Evolutionary conservation across 1,140 invertebrate genomes (phyloP).

Genomic region (Pseudomyrmex flavicornis): DNA sequence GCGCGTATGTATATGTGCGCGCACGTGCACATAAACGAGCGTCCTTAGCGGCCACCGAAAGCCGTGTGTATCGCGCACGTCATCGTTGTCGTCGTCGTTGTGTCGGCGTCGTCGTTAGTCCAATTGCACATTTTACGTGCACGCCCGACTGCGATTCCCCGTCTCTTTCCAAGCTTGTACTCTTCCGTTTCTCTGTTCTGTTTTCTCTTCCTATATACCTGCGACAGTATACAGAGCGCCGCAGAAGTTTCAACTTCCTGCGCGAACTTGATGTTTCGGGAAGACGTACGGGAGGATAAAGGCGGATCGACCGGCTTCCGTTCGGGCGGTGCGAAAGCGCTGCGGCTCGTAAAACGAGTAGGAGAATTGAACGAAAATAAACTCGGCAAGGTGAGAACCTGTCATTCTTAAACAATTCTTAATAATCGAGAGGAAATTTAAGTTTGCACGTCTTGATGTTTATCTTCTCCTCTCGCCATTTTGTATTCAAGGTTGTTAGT

Average conservation of each 20-base stretch:
- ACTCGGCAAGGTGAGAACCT: neutral
- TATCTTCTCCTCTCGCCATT: too few relatives aligned
- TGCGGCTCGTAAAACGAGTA: neutral
- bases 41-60: conserved; percentile 34
- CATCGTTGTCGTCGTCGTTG: conserved; percentile 15
- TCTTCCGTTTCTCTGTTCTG: neutral
- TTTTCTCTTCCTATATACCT: conserved; percentile 25
- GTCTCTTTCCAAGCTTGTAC: neutral
- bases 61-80: conserved; percentile 13
- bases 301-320: neutral
- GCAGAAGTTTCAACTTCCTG: conserved; percentile 56
- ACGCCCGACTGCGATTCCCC: conserved; percentile 12
- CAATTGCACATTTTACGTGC: conserved; percentile 64
- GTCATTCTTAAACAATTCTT: too few relatives aligned
- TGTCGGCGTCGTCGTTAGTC: conserved; percentile 30
- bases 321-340: neutral
- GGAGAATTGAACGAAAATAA: neutral
- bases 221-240: conserved; percentile 41
- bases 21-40: conserved; percentile 22
- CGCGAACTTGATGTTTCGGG: conserved; percentile 23
- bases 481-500: too few relatives aligned
- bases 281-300: conserved; percentile 23
- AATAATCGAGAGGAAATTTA: too few relatives aligned
- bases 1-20: neutral
- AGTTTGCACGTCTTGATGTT: too few relatives aligned